Base-by-base conservation (phyloP, 2,888 invertebrate species). In the Hoplodrina ambigua region DNA sequence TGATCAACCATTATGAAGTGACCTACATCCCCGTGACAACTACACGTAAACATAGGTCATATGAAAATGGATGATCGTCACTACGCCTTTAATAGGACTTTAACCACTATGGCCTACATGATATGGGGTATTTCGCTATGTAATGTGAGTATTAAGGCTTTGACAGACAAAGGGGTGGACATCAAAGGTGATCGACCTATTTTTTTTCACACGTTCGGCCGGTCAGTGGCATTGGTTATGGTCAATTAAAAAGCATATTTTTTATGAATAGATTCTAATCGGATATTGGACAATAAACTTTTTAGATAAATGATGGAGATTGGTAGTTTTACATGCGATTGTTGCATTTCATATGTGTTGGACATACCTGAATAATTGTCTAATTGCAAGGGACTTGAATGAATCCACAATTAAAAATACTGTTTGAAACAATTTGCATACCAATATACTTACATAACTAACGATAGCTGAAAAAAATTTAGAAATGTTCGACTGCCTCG, bases 171-270 rank as follows among this genome's bases (percentile, higher is more conserved):
- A 78, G 76, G 79, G 78, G 77, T 86, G 82, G 86, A 75, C 84
- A 85, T 87, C 82, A 83, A 78, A 86, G 89, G 89, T 91, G 87
- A 89, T 83, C 82, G 88, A 85, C 86, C 88, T 75, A 84, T 85
- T 85, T 84, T 7, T 44, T 46, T 83, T 83, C 72, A 75, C 73
- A 65, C 77, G 64, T 77, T 72, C 76, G 33, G 33, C 20, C 72
- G 85, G 82, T 83, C 84, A 84, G 76, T 77, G 82, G 63, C 83
- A 67, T 75, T 69, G 65, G 63, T 65, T 80, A 65, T 77, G 61
- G 62, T 61, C 70, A 79, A 73, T 80, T 81, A 75, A 57, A 55
- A 54, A 58, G 30, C 17, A 67, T 70, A 58, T 59, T 44, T 59
- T 79, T 64, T 71, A 76, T 75, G 52, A 11, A 19, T 15, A 62